Evolutionary conservation across 2,113 vertebrate species (phyloP).

Genomic region (Heloderma charlesbogerti): DNA sequence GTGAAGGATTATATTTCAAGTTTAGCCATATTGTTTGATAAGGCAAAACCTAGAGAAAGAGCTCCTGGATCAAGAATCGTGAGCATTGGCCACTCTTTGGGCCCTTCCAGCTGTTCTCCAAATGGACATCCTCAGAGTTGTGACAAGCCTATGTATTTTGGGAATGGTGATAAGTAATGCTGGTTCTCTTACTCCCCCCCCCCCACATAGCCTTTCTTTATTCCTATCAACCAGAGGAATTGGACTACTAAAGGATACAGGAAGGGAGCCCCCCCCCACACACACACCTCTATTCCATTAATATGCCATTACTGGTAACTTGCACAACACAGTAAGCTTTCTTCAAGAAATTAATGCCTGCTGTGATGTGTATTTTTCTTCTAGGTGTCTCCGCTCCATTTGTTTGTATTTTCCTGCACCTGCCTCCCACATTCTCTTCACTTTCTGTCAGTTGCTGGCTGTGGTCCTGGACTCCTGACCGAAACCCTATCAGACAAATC

Average conservation of each 20-base stretch:
- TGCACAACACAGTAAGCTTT: neutral
- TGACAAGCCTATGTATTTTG: neutral
- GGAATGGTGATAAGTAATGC: neutral
- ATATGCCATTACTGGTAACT: no score
- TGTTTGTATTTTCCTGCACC: neutral
- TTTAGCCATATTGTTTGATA: neutral
- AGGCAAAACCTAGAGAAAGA: neutral
- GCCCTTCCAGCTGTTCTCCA: neutral
- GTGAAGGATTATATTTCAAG: neutral
- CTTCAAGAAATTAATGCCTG: neutral
- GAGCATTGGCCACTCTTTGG: neutral
- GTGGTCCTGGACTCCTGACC: neutral
- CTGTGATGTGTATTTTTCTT: no score
- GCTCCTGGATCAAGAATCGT: neutral
- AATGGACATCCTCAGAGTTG: neutral
- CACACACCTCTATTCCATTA: neutral
- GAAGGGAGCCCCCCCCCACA: no score
- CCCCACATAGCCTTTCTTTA: neutral
- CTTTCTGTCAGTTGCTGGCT: neutral
- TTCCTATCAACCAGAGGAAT: neutral
- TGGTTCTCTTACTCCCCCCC: neutral
- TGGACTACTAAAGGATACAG: neutral
- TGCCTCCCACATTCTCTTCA: neutral
- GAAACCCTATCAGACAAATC: neutral
- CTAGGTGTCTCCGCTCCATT: neutral